Evolutionary conservation across 2,888 invertebrate genomes (phyloP), one percentile per base, ranked within the genome.

Genomic region (Megalurothrips usitatus): DNA sequence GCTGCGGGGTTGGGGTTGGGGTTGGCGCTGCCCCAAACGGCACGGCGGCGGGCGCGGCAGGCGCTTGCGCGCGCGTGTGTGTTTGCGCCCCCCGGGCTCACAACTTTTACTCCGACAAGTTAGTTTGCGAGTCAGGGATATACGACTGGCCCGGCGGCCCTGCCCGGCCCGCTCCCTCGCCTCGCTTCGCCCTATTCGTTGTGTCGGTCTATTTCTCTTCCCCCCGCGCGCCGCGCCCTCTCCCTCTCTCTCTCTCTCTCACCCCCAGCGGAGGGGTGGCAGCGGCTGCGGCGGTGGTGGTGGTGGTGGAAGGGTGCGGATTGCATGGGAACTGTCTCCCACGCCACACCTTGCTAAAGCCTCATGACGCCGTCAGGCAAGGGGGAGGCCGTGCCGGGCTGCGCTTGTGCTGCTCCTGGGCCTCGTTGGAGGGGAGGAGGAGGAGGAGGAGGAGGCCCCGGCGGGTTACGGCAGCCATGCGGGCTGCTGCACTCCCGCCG

Each of bases 71-170:
- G 58, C 14, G 58, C 12, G 68, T 26, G 26, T 26, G 26, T 26
- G n/a, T 23, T 23, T 68, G 9, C 6, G n/a, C 23, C 26, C 23
- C 68, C 26, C 68, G 26, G 17, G 23, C 68, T 75, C 68, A 26
- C 68, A 75, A 75, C 68, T 75, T 75, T 75, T 75, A n/a, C 11
- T 26, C 68, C 68, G 26, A 75, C 68, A 75, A 75, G 68, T 75
- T 75, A 75, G 68, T 75, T 75, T 26, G 68, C 68, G 68, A 75
- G 68, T n/a, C 52, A 3, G 52, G 19, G 52, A 52, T 12, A 52
- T 52, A 58, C 11, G 58, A 17, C 58, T 14, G 52, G 52, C 52
- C 3, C 52, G 52, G 52, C 52, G 4, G 52, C 52, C 10, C 10
- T 14, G 49, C 49, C 49, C 58, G 6, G 58, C 58, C 11, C 19